These are phyloP conservation scores for Gavialis gangeticus DNA, from an alignment of 2,113 vertebrate species.

Conservation along the genomic window DNA sequence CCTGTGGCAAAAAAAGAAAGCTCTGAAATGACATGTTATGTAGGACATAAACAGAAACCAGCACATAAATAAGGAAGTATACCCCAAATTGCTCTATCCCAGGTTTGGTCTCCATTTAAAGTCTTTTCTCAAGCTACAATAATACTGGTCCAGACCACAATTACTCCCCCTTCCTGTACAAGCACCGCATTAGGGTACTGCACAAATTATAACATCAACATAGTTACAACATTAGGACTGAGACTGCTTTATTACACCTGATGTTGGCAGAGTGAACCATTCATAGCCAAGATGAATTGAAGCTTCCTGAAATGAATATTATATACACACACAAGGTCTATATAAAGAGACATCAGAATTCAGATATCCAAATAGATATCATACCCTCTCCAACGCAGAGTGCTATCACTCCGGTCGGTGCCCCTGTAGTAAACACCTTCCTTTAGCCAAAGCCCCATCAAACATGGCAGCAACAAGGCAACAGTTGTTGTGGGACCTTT, in stretches of 20 bases:
- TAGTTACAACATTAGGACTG: fast-evolving
- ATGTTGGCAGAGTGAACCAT: fast-evolving
- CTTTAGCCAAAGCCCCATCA: neutral
- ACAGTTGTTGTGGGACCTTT: neutral
- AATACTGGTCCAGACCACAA: neutral
- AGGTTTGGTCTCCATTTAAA: neutral
- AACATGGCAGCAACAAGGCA: neutral
- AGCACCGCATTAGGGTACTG: neutral
- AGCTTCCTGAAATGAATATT: fast-evolving
- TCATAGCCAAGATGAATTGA: neutral
- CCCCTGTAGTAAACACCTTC: fast-evolving
- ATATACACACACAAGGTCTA: too few relatives aligned
- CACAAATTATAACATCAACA: neutral
- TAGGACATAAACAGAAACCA: neutral
- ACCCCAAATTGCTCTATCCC: neutral
- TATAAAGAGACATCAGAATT: neutral
- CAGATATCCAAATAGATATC: neutral
- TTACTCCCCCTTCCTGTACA: neutral
- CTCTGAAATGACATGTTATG: neutral
- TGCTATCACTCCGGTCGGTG: fast-evolving
- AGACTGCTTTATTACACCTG: neutral
- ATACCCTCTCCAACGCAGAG: neutral
- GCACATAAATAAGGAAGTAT: neutral
- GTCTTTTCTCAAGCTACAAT: neutral
- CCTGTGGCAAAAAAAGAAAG: neutral